A percentile compares a stretch with the other conserved stretches of the same genome.
phyloP scores from a whole-genome alignment of 2,113 vertebrate genomes.

The Alectura lathami region DNA sequence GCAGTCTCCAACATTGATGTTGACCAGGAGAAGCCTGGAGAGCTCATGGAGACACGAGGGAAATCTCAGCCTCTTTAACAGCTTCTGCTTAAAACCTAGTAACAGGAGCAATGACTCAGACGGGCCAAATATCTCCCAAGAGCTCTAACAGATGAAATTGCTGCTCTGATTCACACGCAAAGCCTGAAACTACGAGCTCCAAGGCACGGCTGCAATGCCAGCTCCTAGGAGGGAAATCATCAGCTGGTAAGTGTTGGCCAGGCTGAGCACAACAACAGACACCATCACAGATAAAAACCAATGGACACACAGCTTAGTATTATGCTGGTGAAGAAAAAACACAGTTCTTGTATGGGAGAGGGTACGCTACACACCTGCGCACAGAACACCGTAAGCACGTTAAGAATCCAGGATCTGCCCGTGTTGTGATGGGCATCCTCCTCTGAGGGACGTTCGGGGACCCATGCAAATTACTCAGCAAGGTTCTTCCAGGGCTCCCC shows the following conservation, averaged over 20 bases:
- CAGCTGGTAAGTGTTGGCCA: background rate
- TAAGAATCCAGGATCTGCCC: background rate
- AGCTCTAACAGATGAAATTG: background rate
- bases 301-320: background rate
- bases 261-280: background rate
- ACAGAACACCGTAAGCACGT: background rate
- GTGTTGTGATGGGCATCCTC: accelerated
- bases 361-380: accelerated
- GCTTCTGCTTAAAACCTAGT: background rate
- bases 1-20: background rate
- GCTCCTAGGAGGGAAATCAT: background rate
- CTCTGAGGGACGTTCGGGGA: background rate
- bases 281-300: background rate
- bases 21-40: background rate
- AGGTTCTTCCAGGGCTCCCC: background rate
- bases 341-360: background rate
- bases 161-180: accelerated
- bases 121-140: background rate
- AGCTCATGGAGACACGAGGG: background rate
- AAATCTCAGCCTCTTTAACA: background rate
- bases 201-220: background rate
- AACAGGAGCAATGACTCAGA: background rate
- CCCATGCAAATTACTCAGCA: background rate
- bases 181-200: background rate
- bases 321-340: background rate